Base-by-base conservation (phyloP, 2,113 vertebrate species). In the Trinectes maculatus region DNA sequence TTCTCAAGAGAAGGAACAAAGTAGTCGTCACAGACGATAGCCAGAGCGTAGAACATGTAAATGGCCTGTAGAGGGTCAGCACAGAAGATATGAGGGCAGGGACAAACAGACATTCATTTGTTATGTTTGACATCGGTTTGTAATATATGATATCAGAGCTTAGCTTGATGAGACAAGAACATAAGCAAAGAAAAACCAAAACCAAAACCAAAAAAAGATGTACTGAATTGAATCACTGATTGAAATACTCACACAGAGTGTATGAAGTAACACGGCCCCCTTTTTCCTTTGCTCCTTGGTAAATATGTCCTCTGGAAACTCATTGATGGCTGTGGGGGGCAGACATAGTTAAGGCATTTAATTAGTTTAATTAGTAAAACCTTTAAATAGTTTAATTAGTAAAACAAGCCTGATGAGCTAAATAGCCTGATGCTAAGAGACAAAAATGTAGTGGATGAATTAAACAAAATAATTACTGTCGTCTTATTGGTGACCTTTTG, bases 1-100 rank as follows among this genome's bases (percentile, higher is more conserved):
- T 94, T 94, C 83, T 94, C 92, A 60, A 94, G 88, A 12, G 92
- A 94, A 1, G 93, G 93, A n/a, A 94, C 93, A 61, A 94, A 94
- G 86, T 90, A 94, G 81, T 93, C 91, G 8, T 94, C 92, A 18
- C 93, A 94, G 70, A 94, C 87, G 33, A 94, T 92, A 44, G 93
- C 93, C 29, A 94, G 85, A 55, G 93, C 93, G 25, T 93, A 94
- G 87, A 94, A 93, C 92, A 92, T 94, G 84, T 94, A 94, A 80
- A 94, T 91, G 6, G 92, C 92, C 93, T 94, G 76, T 26, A 60
- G 68, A 31, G 36, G 40, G 22, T 6, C 57, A 48, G 18, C 15
- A 42, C 18, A 56, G 22, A 56, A 15, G 13, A 42, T 18, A 44
- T 33, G 18, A 53, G 22, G 0, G 46, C 22, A 77, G 7, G 2